phyloP scores from a whole-genome alignment of 2,797 vertebrate species.

The Gadopsis marmoratus region DNA sequence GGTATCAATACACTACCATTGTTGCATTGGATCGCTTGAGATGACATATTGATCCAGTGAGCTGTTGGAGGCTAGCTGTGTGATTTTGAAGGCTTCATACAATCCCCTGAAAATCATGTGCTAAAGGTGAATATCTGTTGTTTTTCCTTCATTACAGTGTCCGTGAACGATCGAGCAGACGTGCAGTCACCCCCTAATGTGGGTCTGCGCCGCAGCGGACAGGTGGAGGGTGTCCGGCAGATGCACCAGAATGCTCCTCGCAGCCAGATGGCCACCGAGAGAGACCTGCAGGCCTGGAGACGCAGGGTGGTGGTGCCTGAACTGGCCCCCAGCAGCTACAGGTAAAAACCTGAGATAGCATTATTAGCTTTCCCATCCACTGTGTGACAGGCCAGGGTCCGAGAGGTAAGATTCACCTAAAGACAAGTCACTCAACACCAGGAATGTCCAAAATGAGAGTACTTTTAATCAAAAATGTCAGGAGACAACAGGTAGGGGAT shows the following conservation, averaged over 20 bases:
- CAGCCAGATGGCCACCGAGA: slow-evolving; percentile 96
- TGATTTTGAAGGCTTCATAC: neutral
- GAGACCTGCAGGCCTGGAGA: slow-evolving; percentile 96
- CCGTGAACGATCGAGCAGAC: slow-evolving; percentile 90
- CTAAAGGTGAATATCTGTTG: neutral
- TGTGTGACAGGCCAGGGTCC: no score
- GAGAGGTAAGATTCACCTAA: no score
- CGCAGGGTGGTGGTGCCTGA: slow-evolving; percentile 96
- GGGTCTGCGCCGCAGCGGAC: slow-evolving; percentile 93
- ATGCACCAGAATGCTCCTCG: slow-evolving; percentile 97
- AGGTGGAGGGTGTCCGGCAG: slow-evolving; percentile 96
- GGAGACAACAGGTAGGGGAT: no score
- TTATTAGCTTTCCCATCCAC: neutral
- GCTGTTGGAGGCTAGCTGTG: neutral
- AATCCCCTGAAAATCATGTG: neutral
- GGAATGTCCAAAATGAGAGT: no score
- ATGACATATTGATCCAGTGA: slow-evolving; percentile 2
- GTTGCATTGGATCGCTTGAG: neutral
- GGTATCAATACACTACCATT: slow-evolving; percentile 76
- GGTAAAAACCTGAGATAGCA: slow-evolving; percentile 76
- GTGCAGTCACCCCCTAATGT: slow-evolving; percentile 95
- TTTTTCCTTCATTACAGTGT: slow-evolving; percentile 78
- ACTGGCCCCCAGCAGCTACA: slow-evolving; percentile 86
- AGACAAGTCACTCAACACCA: no score
- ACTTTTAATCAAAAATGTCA: no score